phyloP scores from a whole-genome alignment of 2,113 vertebrate species.

The Hylia prasina region DNA sequence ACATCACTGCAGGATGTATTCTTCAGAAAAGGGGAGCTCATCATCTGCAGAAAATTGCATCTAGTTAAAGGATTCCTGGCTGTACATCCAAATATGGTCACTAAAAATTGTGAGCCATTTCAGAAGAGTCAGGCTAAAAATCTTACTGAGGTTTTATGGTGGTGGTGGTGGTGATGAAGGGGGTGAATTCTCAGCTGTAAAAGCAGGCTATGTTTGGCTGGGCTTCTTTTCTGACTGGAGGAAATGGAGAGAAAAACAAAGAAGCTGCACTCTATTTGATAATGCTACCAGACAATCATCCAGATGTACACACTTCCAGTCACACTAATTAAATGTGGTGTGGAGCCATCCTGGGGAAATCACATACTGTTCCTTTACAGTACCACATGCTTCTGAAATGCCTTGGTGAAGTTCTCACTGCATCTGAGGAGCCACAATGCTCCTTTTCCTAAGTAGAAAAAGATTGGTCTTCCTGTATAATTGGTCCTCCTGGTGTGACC shows the following conservation, averaged over 20 bases:
- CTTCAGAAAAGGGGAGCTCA: neutral
- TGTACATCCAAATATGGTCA: neutral
- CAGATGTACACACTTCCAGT: neutral
- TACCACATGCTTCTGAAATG: neutral
- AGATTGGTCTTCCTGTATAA: neutral
- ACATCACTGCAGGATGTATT: neutral
- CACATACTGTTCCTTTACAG: neutral
- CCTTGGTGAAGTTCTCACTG: neutral
- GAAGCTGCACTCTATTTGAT: slow-evolving; percentile 8
- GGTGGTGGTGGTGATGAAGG: neutral
- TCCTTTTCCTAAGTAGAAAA: neutral
- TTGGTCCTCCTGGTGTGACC: neutral
- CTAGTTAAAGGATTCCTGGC: neutral
- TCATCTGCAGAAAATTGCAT: neutral
- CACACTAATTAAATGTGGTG: slow-evolving; percentile 22
- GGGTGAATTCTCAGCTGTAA: neutral
- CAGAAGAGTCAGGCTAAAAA: neutral
- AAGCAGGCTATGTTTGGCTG: neutral
- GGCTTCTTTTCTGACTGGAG: neutral
- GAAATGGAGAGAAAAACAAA: neutral
- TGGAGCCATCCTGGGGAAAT: slow-evolving; percentile 42
- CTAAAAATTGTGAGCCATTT: neutral
- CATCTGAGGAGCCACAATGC: neutral
- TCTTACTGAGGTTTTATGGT: neutral
- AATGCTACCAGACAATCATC: slow-evolving; percentile 10